Conservation (phyloP, 1,140 invertebrate species). For the Eriosoma lanigerum region DNA sequence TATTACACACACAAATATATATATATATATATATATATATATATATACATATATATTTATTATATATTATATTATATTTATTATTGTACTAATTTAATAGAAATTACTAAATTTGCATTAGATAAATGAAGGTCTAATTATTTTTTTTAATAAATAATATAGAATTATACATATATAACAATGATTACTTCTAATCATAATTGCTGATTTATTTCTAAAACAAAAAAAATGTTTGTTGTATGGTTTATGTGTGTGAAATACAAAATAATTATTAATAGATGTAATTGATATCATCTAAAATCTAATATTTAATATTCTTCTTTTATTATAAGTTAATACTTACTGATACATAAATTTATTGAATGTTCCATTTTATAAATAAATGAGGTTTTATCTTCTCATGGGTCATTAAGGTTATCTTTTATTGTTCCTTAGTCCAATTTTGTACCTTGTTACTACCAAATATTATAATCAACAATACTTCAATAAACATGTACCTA, state of each 20-base stretch:
- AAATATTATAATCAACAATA: slow-evolving; percentile 1
- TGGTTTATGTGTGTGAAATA: background rate
- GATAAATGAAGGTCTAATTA: no score
- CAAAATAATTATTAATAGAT: slow-evolving; percentile 2
- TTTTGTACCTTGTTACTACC: background rate
- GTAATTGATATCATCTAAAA: background rate
- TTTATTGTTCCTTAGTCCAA: slow-evolving; percentile 19
- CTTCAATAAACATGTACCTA: background rate
- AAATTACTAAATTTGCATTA: no score
- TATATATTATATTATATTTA: no score
- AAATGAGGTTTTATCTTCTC: slow-evolving; percentile 17
- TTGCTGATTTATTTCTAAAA: background rate
- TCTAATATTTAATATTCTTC: background rate
- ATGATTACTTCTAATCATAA: background rate
- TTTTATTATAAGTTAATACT: background rate
- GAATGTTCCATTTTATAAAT: background rate
- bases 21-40: no score
- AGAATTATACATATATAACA: no score
- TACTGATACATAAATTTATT: no score
- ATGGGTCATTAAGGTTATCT: slow-evolving; percentile 21
- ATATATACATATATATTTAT: no score
- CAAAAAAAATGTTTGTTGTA: background rate
- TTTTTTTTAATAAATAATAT: no score
- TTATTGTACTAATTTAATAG: no score
- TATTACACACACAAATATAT: no score